phyloP scores from a whole-genome alignment of 2,113 vertebrate genomes.

The Sturnira hondurensis region DNA sequence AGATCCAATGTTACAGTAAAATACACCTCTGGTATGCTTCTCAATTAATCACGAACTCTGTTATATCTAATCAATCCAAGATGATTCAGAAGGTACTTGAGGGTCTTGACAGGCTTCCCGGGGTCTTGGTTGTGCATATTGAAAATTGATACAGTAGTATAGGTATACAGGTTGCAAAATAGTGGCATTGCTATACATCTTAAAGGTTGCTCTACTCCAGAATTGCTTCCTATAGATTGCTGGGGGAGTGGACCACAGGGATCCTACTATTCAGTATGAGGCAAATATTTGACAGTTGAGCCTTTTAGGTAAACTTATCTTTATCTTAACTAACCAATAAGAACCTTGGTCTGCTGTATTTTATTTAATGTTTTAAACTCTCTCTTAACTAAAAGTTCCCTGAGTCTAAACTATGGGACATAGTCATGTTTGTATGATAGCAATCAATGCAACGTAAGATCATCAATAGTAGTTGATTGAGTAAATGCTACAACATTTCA shows the following conservation, averaged over 20 bases:
- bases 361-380: background rate
- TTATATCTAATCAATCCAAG: constrained; percentile 65
- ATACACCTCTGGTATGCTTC: background rate
- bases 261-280: background rate
- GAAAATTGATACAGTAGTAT: constrained; percentile 53
- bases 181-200: constrained; percentile 31
- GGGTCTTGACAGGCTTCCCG: constrained; percentile 40
- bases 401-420: background rate
- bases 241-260: no score
- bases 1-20: background rate
- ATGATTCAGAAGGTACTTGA: constrained; percentile 52
- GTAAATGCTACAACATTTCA: background rate
- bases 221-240: constrained; percentile 32
- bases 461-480: background rate
- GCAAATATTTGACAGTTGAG: background rate
- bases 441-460: background rate
- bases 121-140: constrained; percentile 12
- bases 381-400: background rate
- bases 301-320: background rate
- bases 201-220: constrained; percentile 44
- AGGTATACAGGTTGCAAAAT: constrained; percentile 30
- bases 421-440: background rate
- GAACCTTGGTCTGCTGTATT: background rate
- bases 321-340: constrained; percentile 10
- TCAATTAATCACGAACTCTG: constrained; percentile 60